These are phyloP conservation scores for Poecilia picta DNA, from an alignment of 2,797 vertebrate species.

Conservation along the genomic window DNA sequence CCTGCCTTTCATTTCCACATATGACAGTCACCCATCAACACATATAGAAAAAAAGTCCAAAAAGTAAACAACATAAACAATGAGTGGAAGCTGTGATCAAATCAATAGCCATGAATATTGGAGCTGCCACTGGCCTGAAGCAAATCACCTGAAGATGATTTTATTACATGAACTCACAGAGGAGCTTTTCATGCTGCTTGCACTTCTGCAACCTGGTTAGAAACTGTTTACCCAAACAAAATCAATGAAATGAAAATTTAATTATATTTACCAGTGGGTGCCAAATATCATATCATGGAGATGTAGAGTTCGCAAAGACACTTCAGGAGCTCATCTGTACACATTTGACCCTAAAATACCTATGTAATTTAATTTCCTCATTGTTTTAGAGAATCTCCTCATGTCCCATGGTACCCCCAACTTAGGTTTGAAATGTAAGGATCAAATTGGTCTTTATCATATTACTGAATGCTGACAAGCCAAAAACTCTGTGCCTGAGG, in stretches of 20 bases:
- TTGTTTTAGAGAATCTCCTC: background rate
- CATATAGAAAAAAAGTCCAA: background rate
- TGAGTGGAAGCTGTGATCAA: slow-evolving; percentile 43
- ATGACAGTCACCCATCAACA: slow-evolving; percentile 19
- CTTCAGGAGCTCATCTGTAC: background rate
- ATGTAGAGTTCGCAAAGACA: background rate
- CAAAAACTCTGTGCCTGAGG: background rate
- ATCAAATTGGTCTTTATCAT: background rate
- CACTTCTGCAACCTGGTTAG: slow-evolving; percentile 25
- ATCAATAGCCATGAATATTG: slow-evolving; percentile 54
- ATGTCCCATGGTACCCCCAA: background rate
- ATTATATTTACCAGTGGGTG: slow-evolving; percentile 30
- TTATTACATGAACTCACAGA: slow-evolving; percentile 48
- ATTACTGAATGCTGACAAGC: background rate
- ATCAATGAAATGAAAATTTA: slow-evolving; percentile 30
- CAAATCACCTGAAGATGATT: slow-evolving; percentile 68
- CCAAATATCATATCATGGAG: background rate
- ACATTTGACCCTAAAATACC: background rate
- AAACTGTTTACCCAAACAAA: slow-evolving; percentile 22
- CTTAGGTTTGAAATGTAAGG: background rate
- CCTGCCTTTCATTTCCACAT: slow-evolving; percentile 36
- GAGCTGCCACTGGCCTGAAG: slow-evolving; percentile 46
- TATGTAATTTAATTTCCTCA: background rate
- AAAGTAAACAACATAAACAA: slow-evolving; percentile 5
- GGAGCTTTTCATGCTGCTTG: slow-evolving; percentile 31